Evolutionary conservation across 2,113 vertebrate species (phyloP).

Genomic region (Heliornis fulica): DNA sequence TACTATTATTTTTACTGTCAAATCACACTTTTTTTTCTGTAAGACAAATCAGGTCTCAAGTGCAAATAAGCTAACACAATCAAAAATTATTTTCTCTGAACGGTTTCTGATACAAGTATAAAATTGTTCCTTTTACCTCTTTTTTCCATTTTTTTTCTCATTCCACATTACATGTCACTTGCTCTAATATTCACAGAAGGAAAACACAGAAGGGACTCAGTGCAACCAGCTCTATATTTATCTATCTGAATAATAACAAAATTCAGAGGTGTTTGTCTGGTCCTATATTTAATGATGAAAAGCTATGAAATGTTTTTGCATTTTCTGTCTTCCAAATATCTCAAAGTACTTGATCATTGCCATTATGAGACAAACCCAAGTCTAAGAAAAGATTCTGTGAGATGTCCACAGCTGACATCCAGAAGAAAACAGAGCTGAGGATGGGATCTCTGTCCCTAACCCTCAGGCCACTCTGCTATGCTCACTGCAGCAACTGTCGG

Average conservation of each 20-base stretch:
- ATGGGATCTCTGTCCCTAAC: background rate
- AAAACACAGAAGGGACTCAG: slow-evolving; percentile 34
- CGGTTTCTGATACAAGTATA: background rate
- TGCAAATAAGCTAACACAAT: background rate
- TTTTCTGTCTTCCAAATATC: background rate
- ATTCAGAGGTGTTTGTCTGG: slow-evolving; percentile 44
- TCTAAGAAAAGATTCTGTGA: background rate
- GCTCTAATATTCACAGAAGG: slow-evolving; percentile 36
- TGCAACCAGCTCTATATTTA: slow-evolving; percentile 46
- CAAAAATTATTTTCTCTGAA: background rate
- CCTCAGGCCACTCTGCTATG: background rate
- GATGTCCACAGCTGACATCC: background rate
- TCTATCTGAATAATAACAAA: slow-evolving; percentile 42
- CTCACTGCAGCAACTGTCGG: background rate
- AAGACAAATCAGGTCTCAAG: background rate
- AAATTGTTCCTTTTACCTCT: background rate
- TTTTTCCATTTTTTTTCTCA: background rate
- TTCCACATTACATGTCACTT: slow-evolving; percentile 8
- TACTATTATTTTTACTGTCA: background rate
- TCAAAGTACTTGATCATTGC: background rate
- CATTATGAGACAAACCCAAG: background rate
- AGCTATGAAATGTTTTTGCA: background rate
- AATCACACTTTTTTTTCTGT: background rate
- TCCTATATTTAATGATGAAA: slow-evolving; percentile 33
- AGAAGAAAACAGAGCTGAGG: background rate